Evolutionary conservation across 1,140 invertebrate species (phyloP), one percentile per base, ranked within the genome.

Genomic region (Bombyx mandarina): DNA sequence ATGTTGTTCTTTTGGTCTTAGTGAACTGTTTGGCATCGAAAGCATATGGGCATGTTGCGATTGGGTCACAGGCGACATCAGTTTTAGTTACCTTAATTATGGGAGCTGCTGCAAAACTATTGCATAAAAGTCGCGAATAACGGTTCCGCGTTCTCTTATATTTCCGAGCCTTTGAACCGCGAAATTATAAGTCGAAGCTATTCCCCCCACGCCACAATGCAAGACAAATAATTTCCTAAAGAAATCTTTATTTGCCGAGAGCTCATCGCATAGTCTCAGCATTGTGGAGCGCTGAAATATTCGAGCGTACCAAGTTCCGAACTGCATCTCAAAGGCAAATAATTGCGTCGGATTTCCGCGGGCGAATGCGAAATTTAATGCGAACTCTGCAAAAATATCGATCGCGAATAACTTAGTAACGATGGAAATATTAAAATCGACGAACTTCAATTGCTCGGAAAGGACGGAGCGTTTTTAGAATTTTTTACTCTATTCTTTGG

Each of bases 271-370:
- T 51, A 73, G 70, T 66, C 60, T 67, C 63, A 60, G 67, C 68
- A 73, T 35, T 35, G 66, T 70, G 73, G 26, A 50, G 12, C n/a
- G 48, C n/a, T n/a, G 45, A 47, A 47, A 35, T 35, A 35, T 35
- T 35, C 26, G 26, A 35, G 26, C 69, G 74, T 63, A 50, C 58
- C 58, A 68, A 74, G 73, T 69, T 67, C 62, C 60, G 62, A 75
- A 79, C 64, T 79, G 75, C 65, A 81, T 76, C 68, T 69, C 66
- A 71, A 79, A 77, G 71, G 74, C 75, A 77, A 81, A 79, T 76
- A 77, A 75, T 77, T 67, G 75, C 66, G 66, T 62, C 60, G 61
- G 54, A 66, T 66, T 69, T 64, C 62, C 67, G 62, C 60, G 62
- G 69, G 63, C 58, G 72, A 72, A 70, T 74, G 65, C 64, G 66